Base-by-base conservation (phyloP, 2,888 invertebrate genomes). In the Nezara viridula region DNA sequence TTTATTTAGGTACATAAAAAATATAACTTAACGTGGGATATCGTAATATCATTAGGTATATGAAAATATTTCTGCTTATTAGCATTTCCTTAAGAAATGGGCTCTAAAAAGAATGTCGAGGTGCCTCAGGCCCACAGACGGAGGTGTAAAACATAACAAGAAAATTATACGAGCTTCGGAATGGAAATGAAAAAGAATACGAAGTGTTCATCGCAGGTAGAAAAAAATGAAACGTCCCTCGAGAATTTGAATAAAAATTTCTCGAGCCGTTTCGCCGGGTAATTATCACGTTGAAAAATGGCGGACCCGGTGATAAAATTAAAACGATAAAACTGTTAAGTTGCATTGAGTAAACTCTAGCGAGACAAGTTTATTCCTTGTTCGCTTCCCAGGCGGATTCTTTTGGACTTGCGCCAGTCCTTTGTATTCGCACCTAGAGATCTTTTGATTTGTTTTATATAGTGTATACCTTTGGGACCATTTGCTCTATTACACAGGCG, bases 61-160 rank as follows among this genome's bases (percentile, higher is more conserved):
- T 73, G 37, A 73, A 37, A 73, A 73, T 37, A 73, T 73, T 37
- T 7, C 66, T 37, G 37, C 32, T 73, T 32, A 73, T 73, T 73
- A 73, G 66, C 32, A 73, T 73, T 73, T 73, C 21, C 19, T 19
- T 73, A 21, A 37, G 66, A 19, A 37, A 73, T 73, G 16, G 66
- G 19, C 27, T 21, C 14, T 55, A 55, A 55, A 55, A 52, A 52
- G 19, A 24, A 7, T 60, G 14, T 27, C 60, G 19, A 37, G 66
- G 37, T 37, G 2, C 66, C 66, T 37, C 37, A 2, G 27, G 0
- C 21, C 19, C 66, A 37, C 19, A 27, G 24, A 7, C n/a, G n/a
- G 81, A 81, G 81, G 81, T 81, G 81, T 81, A 81, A 81, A 81
- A 81, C 81, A 81, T n/a, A 3, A 40, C 44, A 81, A n/a, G 37